Percentiles rank a stretch among this genome's conserved stretches.
phyloP scores from a whole-genome alignment of 1,140 invertebrate species.

The Vanessa atalanta region DNA sequence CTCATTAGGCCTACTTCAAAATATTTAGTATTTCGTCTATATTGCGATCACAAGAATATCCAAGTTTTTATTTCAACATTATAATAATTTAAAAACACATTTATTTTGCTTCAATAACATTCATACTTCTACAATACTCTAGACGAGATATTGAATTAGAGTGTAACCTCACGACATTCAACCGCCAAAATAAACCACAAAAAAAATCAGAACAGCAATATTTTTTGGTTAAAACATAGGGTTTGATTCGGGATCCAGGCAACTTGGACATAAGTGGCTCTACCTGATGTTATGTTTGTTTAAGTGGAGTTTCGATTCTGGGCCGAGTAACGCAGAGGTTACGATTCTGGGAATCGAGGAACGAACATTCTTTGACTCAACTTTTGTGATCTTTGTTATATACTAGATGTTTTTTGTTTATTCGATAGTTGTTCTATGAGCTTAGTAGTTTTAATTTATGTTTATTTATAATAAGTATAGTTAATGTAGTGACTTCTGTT shows the following conservation, averaged over 20 bases:
- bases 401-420: neutral
- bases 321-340: slow-evolving; percentile 34
- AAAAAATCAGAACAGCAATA: too few species aligned
- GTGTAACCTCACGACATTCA: too few species aligned
- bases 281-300: slow-evolving; percentile 63
- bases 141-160: too few species aligned
- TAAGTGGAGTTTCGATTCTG: slow-evolving; percentile 48
- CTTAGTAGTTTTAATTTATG: neutral
- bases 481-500: too few species aligned
- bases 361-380: neutral
- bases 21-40: too few species aligned
- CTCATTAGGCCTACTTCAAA: too few species aligned
- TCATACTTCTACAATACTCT: too few species aligned
- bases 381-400: neutral
- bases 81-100: too few species aligned
- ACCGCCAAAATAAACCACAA: too few species aligned
- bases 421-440: neutral
- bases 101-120: too few species aligned
- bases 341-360: slow-evolving; percentile 47
- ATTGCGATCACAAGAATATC: too few species aligned
- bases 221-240: slow-evolving; percentile 60
- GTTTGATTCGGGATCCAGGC: slow-evolving; percentile 37
- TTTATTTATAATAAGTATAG: neutral
- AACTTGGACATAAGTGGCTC: slow-evolving; percentile 53
- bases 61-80: too few species aligned